phyloP scores from a whole-genome alignment of 2,113 vertebrate genomes.

The Cryptotis parvus region DNA sequence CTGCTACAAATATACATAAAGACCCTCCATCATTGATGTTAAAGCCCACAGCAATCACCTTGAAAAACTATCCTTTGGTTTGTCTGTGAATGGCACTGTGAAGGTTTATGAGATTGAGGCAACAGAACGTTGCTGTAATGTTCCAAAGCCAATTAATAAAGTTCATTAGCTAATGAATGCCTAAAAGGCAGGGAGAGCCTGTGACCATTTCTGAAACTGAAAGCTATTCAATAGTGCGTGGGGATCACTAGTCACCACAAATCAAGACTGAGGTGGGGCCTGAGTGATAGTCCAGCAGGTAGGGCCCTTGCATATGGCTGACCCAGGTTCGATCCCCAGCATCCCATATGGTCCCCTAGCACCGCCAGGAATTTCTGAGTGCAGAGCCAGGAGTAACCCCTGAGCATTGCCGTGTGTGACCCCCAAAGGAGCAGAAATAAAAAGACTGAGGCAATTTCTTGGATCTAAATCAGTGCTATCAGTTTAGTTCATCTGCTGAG shows the following conservation, averaged over 20 bases:
- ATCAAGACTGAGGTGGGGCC: conserved; percentile 78
- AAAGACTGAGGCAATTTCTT: conserved; percentile 76
- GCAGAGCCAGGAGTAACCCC: no score
- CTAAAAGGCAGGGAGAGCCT: conserved; percentile 60
- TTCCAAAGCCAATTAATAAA: conserved; percentile 86
- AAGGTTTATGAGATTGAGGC: conserved; percentile 88
- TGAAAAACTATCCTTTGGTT: conserved; percentile 91
- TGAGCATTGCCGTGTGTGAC: no score
- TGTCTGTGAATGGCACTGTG: conserved; percentile 90
- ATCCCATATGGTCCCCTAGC: no score
- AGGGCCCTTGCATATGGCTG: no score
- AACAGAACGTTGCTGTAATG: conserved; percentile 87
- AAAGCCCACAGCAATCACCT: conserved; percentile 85
- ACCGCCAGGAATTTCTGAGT: no score
- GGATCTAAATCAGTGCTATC: conserved; percentile 77
- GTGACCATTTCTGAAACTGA: conserved; percentile 77
- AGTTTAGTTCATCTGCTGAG: conserved; percentile 80
- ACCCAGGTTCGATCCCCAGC: no score
- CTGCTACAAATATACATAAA: conserved; percentile 90
- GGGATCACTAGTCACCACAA: conserved; percentile 80
- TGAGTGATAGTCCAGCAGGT: no score
- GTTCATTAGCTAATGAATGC: conserved; percentile 83
- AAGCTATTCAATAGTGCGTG: conserved; percentile 80
- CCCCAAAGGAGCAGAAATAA: no score
- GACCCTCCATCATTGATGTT: conserved; percentile 86